Percentiles rank a stretch among this genome's conserved stretches.
phyloP scores from a whole-genome alignment of 2,797 vertebrate genomes.

The Melanotaenia maccullochi region DNA sequence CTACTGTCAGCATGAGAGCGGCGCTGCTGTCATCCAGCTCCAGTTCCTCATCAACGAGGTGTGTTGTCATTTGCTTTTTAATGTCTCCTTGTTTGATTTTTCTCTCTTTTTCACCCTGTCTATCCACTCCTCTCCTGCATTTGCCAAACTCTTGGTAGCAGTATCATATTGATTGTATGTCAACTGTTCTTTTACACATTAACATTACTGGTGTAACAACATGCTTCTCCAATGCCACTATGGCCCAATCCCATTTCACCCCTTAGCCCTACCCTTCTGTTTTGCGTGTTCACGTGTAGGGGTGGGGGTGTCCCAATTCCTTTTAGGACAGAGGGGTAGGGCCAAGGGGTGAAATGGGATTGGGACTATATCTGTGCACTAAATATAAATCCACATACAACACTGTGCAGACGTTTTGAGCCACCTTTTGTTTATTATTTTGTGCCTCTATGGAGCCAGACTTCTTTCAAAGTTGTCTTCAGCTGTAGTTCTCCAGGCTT shows the following conservation, averaged over 20 bases:
- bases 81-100: conserved; percentile 29
- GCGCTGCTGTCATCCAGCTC: conserved; percentile 95
- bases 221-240: too few relatives aligned
- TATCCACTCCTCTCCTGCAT: conserved; percentile 13
- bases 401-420: too few relatives aligned
- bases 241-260: too few relatives aligned
- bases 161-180: not conserved
- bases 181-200: conserved; percentile 17
- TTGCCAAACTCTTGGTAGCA: not conserved
- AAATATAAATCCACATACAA: not conserved
- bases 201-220: not conserved
- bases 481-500: not conserved
- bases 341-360: too few relatives aligned
- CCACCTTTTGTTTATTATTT: not conserved
- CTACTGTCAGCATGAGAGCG: conserved; percentile 97
- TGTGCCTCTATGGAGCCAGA: not conserved
- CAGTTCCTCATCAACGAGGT: conserved; percentile 99
- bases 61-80: conserved; percentile 56
- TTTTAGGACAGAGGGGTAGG: too few relatives aligned
- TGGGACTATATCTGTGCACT: not conserved
- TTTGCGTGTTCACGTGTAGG: too few relatives aligned
- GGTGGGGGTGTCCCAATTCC: too few relatives aligned
- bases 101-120: conserved; percentile 6
- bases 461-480: not conserved
- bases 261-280: too few relatives aligned